phyloP scores from a whole-genome alignment of 1,140 invertebrate genomes.

The Ptiloglossa arizonensis region DNA sequence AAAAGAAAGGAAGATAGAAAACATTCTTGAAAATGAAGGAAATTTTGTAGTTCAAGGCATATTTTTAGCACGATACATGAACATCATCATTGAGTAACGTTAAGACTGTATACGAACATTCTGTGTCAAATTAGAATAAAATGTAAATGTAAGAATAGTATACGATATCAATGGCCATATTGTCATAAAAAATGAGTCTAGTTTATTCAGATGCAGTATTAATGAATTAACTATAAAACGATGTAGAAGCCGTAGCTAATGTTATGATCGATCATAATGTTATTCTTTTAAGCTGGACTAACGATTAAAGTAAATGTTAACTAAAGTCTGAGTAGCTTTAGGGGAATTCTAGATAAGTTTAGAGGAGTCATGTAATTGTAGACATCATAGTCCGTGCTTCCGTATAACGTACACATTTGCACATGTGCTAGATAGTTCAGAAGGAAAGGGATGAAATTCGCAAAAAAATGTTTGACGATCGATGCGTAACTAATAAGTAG shows the following conservation, averaged over 20 bases:
- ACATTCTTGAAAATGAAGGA: slow-evolving; percentile 36
- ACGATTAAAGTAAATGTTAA: slow-evolving; percentile 69
- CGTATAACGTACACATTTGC: slow-evolving; percentile 66
- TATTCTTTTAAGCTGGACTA: slow-evolving; percentile 67
- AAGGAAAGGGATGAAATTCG: not conserved
- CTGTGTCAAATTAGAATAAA: slow-evolving; percentile 76
- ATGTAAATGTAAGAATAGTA: slow-evolving; percentile 51
- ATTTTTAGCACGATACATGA: slow-evolving; percentile 70
- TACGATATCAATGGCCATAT: slow-evolving; percentile 32
- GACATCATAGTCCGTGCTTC: slow-evolving; percentile 74
- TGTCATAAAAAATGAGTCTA: slow-evolving; percentile 52
- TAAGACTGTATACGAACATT: slow-evolving; percentile 77
- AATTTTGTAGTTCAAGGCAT: slow-evolving; percentile 69
- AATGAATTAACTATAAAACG: slow-evolving; percentile 52
- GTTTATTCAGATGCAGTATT: slow-evolving; percentile 58
- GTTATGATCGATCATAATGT: slow-evolving; percentile 61
- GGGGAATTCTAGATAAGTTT: slow-evolving; percentile 67
- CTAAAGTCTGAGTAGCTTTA: slow-evolving; percentile 76
- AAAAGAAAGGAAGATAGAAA: not conserved
- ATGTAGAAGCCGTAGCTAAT: slow-evolving; percentile 53
- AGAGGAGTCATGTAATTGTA: slow-evolving; percentile 61
- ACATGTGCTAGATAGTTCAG: slow-evolving; percentile 46
- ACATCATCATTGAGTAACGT: slow-evolving; percentile 69
- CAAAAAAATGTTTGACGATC: not conserved
- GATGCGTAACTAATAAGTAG: slow-evolving; percentile 41